These are phyloP conservation scores for Bimastos eiseni DNA, from an alignment of 2,888 invertebrate species.

Conservation along the genomic window DNA sequence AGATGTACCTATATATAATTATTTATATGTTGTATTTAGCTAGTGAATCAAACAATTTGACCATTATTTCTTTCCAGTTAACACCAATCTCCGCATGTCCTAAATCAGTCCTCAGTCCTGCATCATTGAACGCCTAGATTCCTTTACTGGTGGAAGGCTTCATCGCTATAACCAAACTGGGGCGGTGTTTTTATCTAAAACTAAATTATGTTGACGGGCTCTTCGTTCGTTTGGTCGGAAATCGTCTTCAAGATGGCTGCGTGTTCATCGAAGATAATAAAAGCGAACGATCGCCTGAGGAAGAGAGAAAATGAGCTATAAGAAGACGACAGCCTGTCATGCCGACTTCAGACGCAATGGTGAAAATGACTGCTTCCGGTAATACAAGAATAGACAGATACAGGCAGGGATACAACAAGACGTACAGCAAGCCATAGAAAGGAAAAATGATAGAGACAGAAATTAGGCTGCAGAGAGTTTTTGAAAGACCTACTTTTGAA, in stretches of 20 bases:
- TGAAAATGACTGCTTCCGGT: not conserved
- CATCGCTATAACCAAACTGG: not conserved
- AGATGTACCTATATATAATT: not conserved
- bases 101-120: not conserved
- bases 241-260: not conserved
- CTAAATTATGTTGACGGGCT: not conserved
- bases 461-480: too few species aligned
- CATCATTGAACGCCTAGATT: not conserved
- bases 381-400: not conserved
- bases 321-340: not conserved
- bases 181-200: not conserved
- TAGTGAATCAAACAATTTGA: not conserved
- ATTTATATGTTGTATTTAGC: not conserved
- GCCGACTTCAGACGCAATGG: not conserved
- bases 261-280: slow-evolving; percentile 4
- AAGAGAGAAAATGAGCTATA: not conserved
- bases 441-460: not conserved
- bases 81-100: not conserved
- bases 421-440: not conserved
- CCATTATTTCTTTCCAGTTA: not conserved
- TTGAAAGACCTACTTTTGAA: not conserved
- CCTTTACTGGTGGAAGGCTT: not conserved
- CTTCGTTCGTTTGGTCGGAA: not conserved
- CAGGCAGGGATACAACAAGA: not conserved
- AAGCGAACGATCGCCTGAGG: not conserved